Percentiles rank a stretch among this genome's conserved stretches.
These are phyloP conservation scores for Champsocephalus esox DNA, from an alignment of 2,797 vertebrate genomes.

Conservation along the genomic window DNA sequence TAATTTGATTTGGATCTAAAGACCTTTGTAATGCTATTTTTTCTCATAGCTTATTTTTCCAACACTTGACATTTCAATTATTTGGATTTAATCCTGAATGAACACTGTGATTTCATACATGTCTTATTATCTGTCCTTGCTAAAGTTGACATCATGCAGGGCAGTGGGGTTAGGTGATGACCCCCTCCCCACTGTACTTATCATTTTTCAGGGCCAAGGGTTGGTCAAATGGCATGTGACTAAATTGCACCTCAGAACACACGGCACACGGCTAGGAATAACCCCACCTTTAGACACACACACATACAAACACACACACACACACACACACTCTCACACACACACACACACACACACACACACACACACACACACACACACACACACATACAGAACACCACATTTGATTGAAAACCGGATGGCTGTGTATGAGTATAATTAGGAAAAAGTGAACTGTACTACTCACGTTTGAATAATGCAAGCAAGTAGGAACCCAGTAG, in stretches of 20 bases:
- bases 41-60: background rate
- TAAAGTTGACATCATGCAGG: constrained; percentile 36
- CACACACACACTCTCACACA: too few species aligned
- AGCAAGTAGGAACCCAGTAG: constrained; percentile 63
- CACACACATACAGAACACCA: too few species aligned
- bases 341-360: too few species aligned
- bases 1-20: background rate
- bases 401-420: constrained; percentile 7
- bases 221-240: constrained; percentile 61
- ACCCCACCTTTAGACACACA: constrained; percentile 43
- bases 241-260: constrained; percentile 61
- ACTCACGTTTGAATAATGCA: constrained; percentile 23
- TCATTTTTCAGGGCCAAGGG: constrained; percentile 53
- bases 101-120: background rate
- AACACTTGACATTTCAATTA: constrained; percentile 3
- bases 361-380: too few species aligned
- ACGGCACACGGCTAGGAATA: constrained; percentile 72
- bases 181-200: constrained; percentile 41
- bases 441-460: background rate
- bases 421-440: constrained; percentile 4
- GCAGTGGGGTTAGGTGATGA: constrained; percentile 24
- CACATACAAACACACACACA: background rate
- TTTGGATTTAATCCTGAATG: background rate
- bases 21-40: background rate
- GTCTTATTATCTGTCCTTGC: background rate